A percentile compares a stretch with the other conserved stretches of the same genome.
These are phyloP conservation scores for Lucifuga dentata DNA, from an alignment of 2,113 vertebrate genomes.

Conservation along the genomic window DNA sequence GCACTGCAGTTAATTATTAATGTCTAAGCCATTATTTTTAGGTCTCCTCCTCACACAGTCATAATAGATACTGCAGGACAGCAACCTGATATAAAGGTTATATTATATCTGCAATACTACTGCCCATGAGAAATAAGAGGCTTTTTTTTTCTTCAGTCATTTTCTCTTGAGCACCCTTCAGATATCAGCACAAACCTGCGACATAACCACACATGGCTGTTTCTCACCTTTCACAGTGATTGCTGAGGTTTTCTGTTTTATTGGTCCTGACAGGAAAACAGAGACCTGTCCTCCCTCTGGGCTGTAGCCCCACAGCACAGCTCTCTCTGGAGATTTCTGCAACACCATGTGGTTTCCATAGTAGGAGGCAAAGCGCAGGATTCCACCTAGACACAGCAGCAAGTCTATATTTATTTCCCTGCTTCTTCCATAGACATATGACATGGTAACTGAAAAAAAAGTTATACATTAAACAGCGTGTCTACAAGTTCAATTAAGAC, in stretches of 20 bases:
- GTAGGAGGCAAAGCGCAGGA: conserved; percentile 87
- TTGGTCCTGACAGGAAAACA: conserved; percentile 59
- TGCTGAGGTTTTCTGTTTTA: conserved; percentile 1
- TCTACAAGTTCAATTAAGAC: not conserved
- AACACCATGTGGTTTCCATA: conserved; percentile 90
- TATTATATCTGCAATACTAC: too few species aligned
- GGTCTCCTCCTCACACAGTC: too few species aligned
- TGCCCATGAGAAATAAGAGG: too few species aligned
- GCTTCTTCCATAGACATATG: too few species aligned
- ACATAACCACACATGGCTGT: not conserved
- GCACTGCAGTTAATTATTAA: too few species aligned
- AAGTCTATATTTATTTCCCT: too few species aligned
- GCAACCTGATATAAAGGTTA: too few species aligned
- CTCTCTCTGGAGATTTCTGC: conserved; percentile 86
- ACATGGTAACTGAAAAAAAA: too few species aligned
- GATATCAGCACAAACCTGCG: not conserved
- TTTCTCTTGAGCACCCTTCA: too few species aligned
- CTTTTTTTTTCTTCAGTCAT: too few species aligned
- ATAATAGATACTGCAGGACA: too few species aligned
- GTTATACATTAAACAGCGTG: not conserved
- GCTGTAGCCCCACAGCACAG: conserved; percentile 90
- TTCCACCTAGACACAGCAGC: conserved; percentile 61
- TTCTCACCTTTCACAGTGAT: conserved; percentile 67
- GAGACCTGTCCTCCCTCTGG: conserved; percentile 66
- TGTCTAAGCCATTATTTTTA: too few species aligned